Percentiles rank a stretch among this genome's conserved stretches.
These are phyloP conservation scores for Dipus sagitta DNA, from an alignment of 2,797 vertebrate genomes.

Conservation along the genomic window DNA sequence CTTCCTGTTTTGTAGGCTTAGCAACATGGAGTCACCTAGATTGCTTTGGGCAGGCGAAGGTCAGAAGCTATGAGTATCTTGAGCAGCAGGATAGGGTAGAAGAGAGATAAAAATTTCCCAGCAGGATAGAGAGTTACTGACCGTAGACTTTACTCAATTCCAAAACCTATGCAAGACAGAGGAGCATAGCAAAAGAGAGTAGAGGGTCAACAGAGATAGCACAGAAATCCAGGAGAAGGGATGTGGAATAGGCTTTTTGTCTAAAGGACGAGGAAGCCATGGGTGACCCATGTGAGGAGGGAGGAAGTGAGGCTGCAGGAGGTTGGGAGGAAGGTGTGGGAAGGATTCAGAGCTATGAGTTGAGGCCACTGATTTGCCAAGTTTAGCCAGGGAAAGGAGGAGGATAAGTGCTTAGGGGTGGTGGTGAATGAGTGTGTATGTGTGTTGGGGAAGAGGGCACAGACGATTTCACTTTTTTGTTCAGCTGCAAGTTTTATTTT, in stretches of 20 bases:
- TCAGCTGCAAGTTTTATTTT: constrained; percentile 19
- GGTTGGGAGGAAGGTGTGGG: not conserved
- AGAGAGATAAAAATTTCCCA: not conserved
- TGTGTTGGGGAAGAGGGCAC: not conserved
- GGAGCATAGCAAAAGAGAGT: not conserved
- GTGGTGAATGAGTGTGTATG: not conserved
- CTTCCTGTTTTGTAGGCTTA: not conserved
- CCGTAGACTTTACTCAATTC: not conserved
- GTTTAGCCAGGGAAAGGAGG: not conserved
- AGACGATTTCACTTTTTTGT: constrained; percentile 12
- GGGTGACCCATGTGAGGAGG: not conserved
- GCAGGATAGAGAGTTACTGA: not conserved
- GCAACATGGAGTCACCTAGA: not conserved
- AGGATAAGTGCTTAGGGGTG: not conserved
- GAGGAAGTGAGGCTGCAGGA: not conserved
- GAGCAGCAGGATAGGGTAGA: not conserved
- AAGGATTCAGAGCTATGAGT: not conserved
- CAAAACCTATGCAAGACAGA: constrained; percentile 2
- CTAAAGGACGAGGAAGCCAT: not conserved
- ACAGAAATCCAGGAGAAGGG: not conserved
- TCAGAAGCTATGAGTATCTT: not conserved
- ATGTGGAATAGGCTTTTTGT: not conserved
- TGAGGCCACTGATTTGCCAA: not conserved
- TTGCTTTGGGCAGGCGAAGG: not conserved
- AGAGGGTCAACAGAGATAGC: not conserved